Evolutionary conservation across 2,888 invertebrate species (phyloP).

Genomic region (Drosophila falleni): DNA sequence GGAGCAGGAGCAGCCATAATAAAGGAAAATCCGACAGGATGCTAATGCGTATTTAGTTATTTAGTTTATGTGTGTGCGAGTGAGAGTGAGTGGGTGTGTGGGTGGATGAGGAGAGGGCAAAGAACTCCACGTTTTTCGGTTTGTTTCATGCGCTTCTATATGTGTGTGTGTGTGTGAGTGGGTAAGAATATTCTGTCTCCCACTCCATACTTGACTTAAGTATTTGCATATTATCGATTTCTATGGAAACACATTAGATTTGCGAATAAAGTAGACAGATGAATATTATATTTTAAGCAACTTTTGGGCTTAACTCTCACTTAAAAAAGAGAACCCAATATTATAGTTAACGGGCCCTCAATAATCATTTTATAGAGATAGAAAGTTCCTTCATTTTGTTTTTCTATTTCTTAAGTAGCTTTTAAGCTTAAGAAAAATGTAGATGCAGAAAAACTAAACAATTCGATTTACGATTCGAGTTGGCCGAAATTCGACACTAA

Average conservation of each 20-base stretch:
- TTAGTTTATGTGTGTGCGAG: slow-evolving; percentile 58
- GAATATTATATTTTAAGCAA: slow-evolving; percentile 6
- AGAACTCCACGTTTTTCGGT: slow-evolving; percentile 48
- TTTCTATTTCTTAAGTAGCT: slow-evolving; percentile 62
- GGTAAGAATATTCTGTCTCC: slow-evolving; percentile 15
- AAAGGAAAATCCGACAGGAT: slow-evolving; percentile 79
- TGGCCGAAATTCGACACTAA: slow-evolving; percentile 63
- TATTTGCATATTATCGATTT: slow-evolving; percentile 81
- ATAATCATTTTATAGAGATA: slow-evolving; percentile 4
- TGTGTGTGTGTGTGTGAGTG: slow-evolving; percentile 22
- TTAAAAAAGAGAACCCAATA: slow-evolving; percentile 17
- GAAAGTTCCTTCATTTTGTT: background rate
- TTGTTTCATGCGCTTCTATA: slow-evolving; percentile 60
- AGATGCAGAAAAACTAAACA: slow-evolving; percentile 45
- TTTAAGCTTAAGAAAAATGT: slow-evolving; percentile 59
- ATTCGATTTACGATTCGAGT: slow-evolving; percentile 59
- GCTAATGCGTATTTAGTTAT: slow-evolving; percentile 81
- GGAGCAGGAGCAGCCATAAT: slow-evolving; percentile 67
- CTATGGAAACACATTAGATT: slow-evolving; percentile 22
- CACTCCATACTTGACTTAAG: slow-evolving; percentile 17
- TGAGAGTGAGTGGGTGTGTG: slow-evolving; percentile 2
- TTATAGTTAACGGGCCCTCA: background rate
- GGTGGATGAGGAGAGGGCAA: slow-evolving; percentile 16
- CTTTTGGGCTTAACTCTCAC: background rate
- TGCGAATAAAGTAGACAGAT: slow-evolving; percentile 7